phyloP scores from a whole-genome alignment of 2,888 invertebrate genomes.

The Noctua janthina region DNA sequence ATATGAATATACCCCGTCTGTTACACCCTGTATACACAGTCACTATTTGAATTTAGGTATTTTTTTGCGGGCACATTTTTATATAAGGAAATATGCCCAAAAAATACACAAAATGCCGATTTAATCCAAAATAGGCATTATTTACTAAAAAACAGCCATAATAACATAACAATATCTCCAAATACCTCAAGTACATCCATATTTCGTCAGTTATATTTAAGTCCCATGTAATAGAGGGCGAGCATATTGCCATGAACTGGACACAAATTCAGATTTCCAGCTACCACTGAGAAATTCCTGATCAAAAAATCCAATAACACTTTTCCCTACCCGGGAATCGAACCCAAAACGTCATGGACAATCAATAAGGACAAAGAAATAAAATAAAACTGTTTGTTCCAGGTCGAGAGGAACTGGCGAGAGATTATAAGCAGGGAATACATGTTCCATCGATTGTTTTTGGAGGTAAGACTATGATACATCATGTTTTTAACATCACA shows the following conservation, averaged over 20 bases:
- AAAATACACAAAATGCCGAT: too few relatives aligned
- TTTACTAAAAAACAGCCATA: too few relatives aligned
- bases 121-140: too few relatives aligned
- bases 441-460: conserved; percentile 93
- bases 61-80: too few relatives aligned
- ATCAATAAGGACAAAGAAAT: neutral
- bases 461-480: conserved; percentile 89
- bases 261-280: neutral
- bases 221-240: neutral
- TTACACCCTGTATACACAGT: too few relatives aligned
- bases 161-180: neutral
- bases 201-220: neutral
- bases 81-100: too few relatives aligned
- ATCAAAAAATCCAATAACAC: neutral
- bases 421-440: conserved; percentile 94
- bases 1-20: too few relatives aligned
- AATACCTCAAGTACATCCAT: neutral
- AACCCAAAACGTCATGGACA: neutral
- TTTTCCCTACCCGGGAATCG: neutral
- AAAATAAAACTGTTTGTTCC: conserved; percentile 33
- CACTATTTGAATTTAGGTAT: too few relatives aligned
- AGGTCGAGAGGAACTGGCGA: conserved; percentile 93
- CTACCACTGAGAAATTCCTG: neutral
- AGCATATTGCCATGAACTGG: neutral
- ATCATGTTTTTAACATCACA: neutral